phyloP scores from a whole-genome alignment of 2,888 invertebrate genomes.

The Atrina japonica region DNA sequence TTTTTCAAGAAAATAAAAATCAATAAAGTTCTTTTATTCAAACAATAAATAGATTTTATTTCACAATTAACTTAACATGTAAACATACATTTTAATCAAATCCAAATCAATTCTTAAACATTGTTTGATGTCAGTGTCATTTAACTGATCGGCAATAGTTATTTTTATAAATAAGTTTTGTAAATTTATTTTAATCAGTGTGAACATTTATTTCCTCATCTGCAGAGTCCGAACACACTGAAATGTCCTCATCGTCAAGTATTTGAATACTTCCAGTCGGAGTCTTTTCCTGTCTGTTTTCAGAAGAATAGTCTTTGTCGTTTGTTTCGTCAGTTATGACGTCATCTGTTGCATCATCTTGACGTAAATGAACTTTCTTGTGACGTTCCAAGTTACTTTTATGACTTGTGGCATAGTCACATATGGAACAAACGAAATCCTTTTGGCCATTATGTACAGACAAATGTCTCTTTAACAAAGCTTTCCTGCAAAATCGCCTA shows the following conservation, averaged over 20 bases:
- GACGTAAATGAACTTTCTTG: conserved; percentile 77
- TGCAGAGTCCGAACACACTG: conserved; percentile 54
- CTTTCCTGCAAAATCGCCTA: conserved; percentile 81
- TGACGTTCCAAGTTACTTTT: conserved; percentile 82
- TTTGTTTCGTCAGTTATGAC: conserved; percentile 37
- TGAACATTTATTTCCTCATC: conserved; percentile 63
- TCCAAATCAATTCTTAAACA: too few relatives aligned
- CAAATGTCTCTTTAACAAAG: conserved; percentile 81
- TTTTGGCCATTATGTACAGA: conserved; percentile 82
- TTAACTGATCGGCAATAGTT: too few relatives aligned
- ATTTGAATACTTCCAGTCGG: conserved; percentile 37
- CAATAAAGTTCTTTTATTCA: too few relatives aligned
- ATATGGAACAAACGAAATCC: conserved; percentile 80
- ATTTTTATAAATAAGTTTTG: too few relatives aligned
- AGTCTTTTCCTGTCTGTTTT: conserved; percentile 37
- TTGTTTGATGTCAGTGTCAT: too few relatives aligned
- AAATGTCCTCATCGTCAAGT: conserved; percentile 39
- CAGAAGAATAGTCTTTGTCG: conserved; percentile 15
- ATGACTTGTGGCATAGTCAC: conserved; percentile 82
- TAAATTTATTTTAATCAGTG: conserved; percentile 29
- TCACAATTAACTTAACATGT: too few relatives aligned
- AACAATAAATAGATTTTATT: too few relatives aligned
- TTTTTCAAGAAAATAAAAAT: too few relatives aligned
- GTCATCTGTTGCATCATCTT: conserved; percentile 58
- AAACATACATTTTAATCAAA: too few relatives aligned